Evolutionary conservation across 1,140 invertebrate genomes (phyloP).

Genomic region (Orchesella cincta): DNA sequence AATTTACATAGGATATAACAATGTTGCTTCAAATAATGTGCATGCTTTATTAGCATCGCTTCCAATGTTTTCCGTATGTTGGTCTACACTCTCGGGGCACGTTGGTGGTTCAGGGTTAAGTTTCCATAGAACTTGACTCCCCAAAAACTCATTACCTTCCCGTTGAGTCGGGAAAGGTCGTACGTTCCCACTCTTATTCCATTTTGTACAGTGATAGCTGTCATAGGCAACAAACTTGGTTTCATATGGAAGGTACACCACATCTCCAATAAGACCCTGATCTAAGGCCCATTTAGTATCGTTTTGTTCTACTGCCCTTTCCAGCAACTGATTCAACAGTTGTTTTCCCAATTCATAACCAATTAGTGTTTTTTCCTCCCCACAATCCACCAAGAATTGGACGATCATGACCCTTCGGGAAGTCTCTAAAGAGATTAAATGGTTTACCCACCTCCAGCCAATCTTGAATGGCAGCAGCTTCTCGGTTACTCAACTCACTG

Average conservation of each 20-base stretch:
- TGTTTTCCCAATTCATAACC: not conserved
- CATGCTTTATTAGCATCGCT: not conserved
- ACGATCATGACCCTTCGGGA: not conserved
- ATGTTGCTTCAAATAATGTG: no score
- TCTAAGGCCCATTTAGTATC: not conserved
- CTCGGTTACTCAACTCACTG: not conserved
- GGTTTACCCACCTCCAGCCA: conserved; percentile 13
- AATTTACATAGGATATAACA: no score
- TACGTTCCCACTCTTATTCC: not conserved
- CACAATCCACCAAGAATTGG: not conserved
- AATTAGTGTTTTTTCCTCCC: not conserved
- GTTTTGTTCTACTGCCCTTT: not conserved
- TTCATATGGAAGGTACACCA: not conserved
- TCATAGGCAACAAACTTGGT: not conserved
- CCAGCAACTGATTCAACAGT: not conserved
- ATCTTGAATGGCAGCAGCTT: not conserved
- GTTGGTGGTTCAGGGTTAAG: not conserved
- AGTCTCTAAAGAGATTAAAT: conserved; percentile 28
- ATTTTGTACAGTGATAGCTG: conserved; percentile 3
- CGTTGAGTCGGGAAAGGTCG: not conserved
- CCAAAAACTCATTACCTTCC: not conserved
- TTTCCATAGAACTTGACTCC: not conserved
- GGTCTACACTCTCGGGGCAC: conserved; percentile 1
- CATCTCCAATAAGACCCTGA: not conserved
- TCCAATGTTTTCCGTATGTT: not conserved